These are phyloP conservation scores for Isaurus tuberculatus DNA, from an alignment of 92 coral and sea anemone genomes.

Conservation along the genomic window DNA sequence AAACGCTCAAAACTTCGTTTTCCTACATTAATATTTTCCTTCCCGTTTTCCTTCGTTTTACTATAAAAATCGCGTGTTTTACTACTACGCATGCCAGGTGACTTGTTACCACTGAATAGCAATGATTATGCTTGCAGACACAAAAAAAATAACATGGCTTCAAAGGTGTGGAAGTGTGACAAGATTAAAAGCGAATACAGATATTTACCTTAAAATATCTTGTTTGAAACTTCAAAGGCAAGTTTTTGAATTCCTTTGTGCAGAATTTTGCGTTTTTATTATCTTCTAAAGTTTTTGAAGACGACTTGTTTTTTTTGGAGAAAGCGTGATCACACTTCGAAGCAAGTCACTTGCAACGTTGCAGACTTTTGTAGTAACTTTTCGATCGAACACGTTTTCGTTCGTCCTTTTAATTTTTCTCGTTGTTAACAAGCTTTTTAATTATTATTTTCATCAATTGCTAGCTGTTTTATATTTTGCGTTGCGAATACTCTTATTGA, in stretches of 20 bases:
- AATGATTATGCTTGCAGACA: constrained; percentile 11
- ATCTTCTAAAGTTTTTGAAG: too few relatives aligned
- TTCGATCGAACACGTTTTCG: not conserved
- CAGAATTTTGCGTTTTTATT: not conserved
- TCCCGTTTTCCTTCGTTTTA: too few relatives aligned
- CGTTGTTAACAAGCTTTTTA: too few relatives aligned
- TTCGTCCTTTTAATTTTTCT: not conserved
- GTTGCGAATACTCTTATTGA: not conserved
- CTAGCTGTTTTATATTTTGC: not conserved
- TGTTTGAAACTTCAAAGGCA: constrained; percentile 6
- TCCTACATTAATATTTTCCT: too few relatives aligned
- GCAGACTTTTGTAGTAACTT: too few relatives aligned
- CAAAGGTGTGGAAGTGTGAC: not conserved
- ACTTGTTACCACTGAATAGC: too few relatives aligned
- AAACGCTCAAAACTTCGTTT: too few relatives aligned
- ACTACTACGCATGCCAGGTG: too few relatives aligned
- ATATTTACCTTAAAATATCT: not conserved
- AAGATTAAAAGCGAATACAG: not conserved
- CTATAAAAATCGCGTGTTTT: too few relatives aligned
- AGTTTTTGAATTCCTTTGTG: not conserved
- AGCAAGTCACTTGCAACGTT: too few relatives aligned
- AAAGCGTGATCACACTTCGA: not conserved
- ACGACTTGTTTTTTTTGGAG: too few relatives aligned
- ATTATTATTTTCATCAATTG: too few relatives aligned
- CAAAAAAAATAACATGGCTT: not conserved